phyloP scores from a whole-genome alignment of 2,797 vertebrate genomes.

The Sebastes matsubarae region DNA sequence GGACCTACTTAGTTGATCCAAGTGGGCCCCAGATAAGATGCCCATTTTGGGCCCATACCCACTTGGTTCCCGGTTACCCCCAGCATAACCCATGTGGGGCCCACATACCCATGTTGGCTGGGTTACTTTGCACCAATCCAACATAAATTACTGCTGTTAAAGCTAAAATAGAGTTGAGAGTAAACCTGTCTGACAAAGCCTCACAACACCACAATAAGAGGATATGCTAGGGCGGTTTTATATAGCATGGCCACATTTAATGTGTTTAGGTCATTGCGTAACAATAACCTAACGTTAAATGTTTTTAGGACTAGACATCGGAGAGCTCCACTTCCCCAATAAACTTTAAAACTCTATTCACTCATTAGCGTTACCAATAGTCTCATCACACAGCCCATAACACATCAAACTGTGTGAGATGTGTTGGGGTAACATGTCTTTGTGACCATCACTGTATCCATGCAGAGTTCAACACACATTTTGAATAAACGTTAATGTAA shows the following conservation, averaged over 20 bases:
- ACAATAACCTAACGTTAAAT: background rate
- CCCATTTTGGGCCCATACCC: too few relatives aligned
- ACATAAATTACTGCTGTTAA: background rate
- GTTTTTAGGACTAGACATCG: background rate
- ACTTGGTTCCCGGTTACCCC: accelerated
- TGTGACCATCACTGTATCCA: background rate
- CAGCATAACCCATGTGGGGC: too few relatives aligned
- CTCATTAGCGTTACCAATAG: background rate
- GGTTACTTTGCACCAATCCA: background rate
- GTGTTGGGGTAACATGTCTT: background rate
- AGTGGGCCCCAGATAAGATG: too few relatives aligned
- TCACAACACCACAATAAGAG: background rate
- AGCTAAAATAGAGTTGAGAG: background rate
- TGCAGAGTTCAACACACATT: background rate
- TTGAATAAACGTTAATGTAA: background rate
- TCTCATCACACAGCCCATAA: background rate
- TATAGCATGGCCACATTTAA: background rate
- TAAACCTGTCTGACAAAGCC: background rate
- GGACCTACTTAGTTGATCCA: too few relatives aligned
- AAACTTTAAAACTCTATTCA: too few relatives aligned
- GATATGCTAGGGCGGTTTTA: background rate
- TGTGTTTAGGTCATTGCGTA: background rate
- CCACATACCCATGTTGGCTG: too few relatives aligned
- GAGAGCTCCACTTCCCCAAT: background rate
- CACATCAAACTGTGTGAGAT: background rate